Conservation (phyloP, 2,797 vertebrate genomes). For the Bothrops alternatus region DNA sequence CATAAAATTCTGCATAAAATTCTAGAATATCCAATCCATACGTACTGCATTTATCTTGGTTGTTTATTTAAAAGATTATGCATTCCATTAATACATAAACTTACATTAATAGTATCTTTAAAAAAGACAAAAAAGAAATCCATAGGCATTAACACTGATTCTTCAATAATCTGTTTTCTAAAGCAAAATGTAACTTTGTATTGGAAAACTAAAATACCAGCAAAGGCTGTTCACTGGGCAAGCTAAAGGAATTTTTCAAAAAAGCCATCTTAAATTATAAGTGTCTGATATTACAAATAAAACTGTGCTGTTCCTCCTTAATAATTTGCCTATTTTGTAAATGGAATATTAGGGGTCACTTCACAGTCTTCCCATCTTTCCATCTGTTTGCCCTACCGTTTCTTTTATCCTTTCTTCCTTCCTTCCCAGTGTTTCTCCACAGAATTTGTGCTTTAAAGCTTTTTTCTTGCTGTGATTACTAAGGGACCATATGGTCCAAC, state of each 20-base stretch:
- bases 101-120: background rate
- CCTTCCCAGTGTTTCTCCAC: background rate
- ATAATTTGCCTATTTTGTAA: background rate
- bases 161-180: background rate
- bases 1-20: background rate
- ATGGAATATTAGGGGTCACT: background rate
- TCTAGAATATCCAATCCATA: background rate
- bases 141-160: background rate
- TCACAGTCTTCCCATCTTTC: conserved; percentile 4
- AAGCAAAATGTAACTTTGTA: background rate
- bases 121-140: background rate
- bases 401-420: background rate
- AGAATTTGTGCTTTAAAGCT: conserved; percentile 2
- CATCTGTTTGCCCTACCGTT: conserved; percentile 14
- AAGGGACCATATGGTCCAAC: conserved; percentile 14
- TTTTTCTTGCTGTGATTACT: background rate
- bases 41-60: background rate
- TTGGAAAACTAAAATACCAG: background rate
- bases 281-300: background rate
- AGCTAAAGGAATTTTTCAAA: background rate
- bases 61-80: background rate
- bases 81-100: background rate
- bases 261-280: background rate
- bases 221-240: background rate
- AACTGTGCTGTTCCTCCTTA: background rate